A percentile compares a stretch with the other conserved stretches of the same genome.
Conservation (phyloP, 2,888 invertebrate species). For the Sthenelais limicola region DNA sequence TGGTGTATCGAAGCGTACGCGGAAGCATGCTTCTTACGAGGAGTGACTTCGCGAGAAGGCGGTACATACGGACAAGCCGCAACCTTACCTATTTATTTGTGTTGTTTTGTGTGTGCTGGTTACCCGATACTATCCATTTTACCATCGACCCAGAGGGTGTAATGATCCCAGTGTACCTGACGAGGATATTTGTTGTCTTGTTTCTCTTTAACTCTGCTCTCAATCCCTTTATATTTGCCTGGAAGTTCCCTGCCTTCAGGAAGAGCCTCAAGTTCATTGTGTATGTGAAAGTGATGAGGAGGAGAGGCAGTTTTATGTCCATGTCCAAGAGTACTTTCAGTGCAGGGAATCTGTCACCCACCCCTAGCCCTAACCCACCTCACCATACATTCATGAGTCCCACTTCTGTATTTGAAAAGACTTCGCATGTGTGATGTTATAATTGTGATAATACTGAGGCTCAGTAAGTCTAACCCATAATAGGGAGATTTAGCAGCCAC, state of each 20-base stretch:
- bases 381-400: background rate
- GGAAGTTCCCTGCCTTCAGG: conserved; percentile 31
- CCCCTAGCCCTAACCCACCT: conserved; percentile 15
- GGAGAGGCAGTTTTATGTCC: conserved; percentile 1
- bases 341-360: conserved; percentile 16
- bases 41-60: conserved; percentile 13
- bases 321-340: conserved; percentile 13
- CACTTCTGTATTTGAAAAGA: too few relatives aligned
- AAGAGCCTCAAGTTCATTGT: conserved; percentile 3
- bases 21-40: conserved; percentile 27
- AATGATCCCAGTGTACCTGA: conserved; percentile 1
- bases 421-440: too few relatives aligned
- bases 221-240: conserved; percentile 35
- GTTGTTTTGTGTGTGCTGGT: conserved; percentile 33
- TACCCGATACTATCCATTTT: conserved; percentile 34
- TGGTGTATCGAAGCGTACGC: conserved; percentile 18
- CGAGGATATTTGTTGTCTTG: conserved; percentile 2
- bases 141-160: conserved; percentile 21
- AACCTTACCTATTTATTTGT: conserved; percentile 7
- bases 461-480: too few relatives aligned
- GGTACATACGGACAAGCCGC: conserved; percentile 28
- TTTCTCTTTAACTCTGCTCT: conserved; percentile 21
- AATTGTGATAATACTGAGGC: too few relatives aligned
- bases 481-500: too few relatives aligned
- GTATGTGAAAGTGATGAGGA: background rate